Evolutionary conservation across 30 jellyfish, hydroid and myxozoan genomes (phyloP).

Genomic region (Nemopilema nomurai): DNA sequence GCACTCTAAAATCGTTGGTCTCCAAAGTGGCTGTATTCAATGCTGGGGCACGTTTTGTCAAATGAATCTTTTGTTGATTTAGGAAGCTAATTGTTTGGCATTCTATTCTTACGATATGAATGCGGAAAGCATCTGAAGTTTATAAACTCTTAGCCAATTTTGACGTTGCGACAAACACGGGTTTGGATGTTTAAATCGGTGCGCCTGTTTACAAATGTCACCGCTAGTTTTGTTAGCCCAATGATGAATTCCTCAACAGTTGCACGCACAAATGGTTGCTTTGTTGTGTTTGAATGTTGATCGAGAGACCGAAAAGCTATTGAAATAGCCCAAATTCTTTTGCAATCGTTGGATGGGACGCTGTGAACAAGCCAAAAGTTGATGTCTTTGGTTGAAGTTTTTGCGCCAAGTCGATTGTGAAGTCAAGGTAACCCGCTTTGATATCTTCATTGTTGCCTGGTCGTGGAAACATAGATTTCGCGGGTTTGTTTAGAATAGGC

Average conservation of each 20-base stretch:
- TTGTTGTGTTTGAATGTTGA: neutral
- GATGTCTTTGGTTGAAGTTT: too few species aligned
- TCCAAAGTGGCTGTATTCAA: neutral
- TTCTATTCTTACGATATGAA: neutral
- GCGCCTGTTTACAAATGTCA: neutral
- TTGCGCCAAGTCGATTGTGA: neutral
- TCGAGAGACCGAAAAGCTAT: neutral
- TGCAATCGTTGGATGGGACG: neutral
- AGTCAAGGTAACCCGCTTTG: neutral
- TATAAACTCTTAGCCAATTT: too few species aligned
- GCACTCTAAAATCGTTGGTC: too few species aligned
- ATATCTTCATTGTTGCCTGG: neutral
- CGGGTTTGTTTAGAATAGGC: neutral
- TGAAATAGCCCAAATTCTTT: neutral
- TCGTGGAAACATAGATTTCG: neutral
- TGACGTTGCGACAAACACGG: neutral
- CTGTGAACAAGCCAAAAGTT: neutral
- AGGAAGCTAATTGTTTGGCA: neutral
- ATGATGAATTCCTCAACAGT: neutral
- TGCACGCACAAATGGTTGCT: neutral
- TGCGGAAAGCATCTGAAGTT: neutral
- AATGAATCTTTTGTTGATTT: neutral
- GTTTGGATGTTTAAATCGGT: neutral
- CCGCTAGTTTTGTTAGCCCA: neutral
- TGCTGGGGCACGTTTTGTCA: neutral